These are phyloP conservation scores for Enhydra lutris DNA, from an alignment of 2,113 vertebrate genomes.

Conservation along the genomic window DNA sequence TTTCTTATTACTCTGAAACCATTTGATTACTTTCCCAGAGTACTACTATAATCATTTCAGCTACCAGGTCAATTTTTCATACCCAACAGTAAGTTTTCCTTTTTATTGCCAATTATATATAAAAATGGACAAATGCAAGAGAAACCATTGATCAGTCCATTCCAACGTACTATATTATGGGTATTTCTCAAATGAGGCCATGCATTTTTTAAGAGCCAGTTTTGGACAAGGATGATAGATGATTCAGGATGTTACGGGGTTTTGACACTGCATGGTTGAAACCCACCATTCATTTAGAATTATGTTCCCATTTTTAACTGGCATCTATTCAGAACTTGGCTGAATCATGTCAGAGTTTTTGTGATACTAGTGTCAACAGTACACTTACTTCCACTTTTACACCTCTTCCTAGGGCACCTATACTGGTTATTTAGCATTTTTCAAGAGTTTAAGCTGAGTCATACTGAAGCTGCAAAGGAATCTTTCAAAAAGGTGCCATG, in stretches of 20 bases:
- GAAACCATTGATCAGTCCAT: background rate
- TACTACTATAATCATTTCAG: background rate
- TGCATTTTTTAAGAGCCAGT: conserved; percentile 42
- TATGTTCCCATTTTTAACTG: conserved; percentile 12
- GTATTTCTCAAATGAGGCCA: background rate
- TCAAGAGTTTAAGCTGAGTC: conserved; percentile 68
- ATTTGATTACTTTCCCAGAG: background rate
- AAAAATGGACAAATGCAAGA: background rate
- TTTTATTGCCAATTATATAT: background rate
- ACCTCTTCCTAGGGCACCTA: background rate
- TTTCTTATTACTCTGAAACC: background rate
- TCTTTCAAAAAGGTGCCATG: conserved; percentile 64
- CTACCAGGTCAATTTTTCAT: conserved; percentile 16
- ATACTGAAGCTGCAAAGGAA: conserved; percentile 69
- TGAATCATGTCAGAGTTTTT: conserved; percentile 9
- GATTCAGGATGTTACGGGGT: background rate
- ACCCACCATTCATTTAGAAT: background rate
- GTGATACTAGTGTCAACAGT: background rate
- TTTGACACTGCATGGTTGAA: background rate
- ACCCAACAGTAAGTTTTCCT: background rate
- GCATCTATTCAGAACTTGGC: conserved; percentile 4
- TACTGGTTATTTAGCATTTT: conserved; percentile 33
- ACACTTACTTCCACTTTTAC: background rate
- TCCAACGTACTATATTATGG: background rate
- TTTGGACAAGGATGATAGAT: background rate